Conservation (phyloP, 2,888 invertebrate genomes). For the Harpalus rubripes region DNA sequence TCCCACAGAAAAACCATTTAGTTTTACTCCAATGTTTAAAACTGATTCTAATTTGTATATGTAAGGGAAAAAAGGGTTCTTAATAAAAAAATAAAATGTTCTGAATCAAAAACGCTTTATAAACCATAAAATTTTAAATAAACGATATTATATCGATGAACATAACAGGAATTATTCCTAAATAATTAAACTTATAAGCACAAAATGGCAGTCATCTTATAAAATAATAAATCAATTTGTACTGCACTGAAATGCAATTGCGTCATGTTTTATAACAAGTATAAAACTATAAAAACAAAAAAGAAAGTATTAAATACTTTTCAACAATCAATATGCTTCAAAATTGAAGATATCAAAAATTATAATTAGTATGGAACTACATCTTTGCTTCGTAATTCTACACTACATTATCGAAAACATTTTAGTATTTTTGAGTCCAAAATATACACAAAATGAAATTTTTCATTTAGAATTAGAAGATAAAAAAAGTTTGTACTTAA, state of each 20-base stretch:
- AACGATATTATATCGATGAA: neutral
- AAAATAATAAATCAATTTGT: constrained; percentile 35
- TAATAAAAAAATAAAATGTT: neutral
- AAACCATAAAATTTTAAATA: constrained; percentile 23
- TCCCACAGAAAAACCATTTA: constrained; percentile 66
- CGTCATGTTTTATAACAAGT: constrained; percentile 22
- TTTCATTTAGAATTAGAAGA: neutral
- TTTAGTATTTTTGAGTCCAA: neutral
- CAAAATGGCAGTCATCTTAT: constrained; percentile 59
- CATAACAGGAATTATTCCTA: constrained; percentile 43
- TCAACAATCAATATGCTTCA: too few relatives aligned
- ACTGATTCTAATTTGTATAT: constrained; percentile 71
- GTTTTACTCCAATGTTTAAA: constrained; percentile 66
- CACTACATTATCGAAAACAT: neutral
- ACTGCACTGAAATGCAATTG: constrained; percentile 28
- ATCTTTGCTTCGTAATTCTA: neutral
- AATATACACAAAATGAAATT: neutral
- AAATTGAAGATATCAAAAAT: neutral
- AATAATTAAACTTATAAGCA: constrained; percentile 25
- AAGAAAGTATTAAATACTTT: constrained; percentile 4
- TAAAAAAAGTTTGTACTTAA: neutral
- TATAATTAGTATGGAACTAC: neutral
- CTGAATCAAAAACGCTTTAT: constrained; percentile 11
- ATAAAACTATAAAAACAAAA: constrained; percentile 25
- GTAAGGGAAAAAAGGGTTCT: constrained; percentile 38